Evolutionary conservation across 92 coral and sea anemone species (phyloP).

Genomic region (Palythoa grandis): DNA sequence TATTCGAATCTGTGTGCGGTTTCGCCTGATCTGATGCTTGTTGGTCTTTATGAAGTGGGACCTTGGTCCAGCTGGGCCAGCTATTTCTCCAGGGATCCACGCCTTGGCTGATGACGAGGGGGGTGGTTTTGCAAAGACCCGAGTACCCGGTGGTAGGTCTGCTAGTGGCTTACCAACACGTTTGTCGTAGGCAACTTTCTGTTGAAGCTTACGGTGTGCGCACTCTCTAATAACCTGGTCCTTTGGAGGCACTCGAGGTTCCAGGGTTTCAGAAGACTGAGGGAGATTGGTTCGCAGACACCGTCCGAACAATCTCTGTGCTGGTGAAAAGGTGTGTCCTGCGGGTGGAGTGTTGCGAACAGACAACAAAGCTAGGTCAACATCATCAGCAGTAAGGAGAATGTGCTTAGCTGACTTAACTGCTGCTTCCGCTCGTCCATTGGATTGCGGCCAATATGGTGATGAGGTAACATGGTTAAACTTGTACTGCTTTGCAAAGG

Average conservation of each 20-base stretch:
- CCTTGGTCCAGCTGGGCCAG: not conserved
- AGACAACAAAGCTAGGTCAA: constrained; percentile 56
- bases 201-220: not conserved
- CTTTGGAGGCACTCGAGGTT: constrained; percentile 4
- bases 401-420: constrained; percentile 69
- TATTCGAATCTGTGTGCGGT: not conserved
- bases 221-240: not conserved
- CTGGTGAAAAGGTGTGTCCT: constrained; percentile 58
- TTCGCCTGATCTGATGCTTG: not conserved
- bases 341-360: constrained; percentile 64
- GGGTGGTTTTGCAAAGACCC: not conserved
- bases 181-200: not conserved
- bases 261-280: constrained; percentile 25
- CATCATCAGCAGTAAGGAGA: constrained; percentile 59
- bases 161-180: too few species aligned
- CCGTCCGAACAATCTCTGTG: constrained; percentile 46
- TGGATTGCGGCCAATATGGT: constrained; percentile 65
- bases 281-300: constrained; percentile 48
- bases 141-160: not conserved
- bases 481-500: constrained; percentile 32
- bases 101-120: not conserved
- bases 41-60: not conserved
- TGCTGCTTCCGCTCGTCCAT: constrained; percentile 64
- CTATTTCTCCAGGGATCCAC: not conserved
- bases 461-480: constrained; percentile 61